These are phyloP conservation scores for Drosophila neotestacea DNA, from an alignment of 2,888 invertebrate species.

Conservation along the genomic window DNA sequence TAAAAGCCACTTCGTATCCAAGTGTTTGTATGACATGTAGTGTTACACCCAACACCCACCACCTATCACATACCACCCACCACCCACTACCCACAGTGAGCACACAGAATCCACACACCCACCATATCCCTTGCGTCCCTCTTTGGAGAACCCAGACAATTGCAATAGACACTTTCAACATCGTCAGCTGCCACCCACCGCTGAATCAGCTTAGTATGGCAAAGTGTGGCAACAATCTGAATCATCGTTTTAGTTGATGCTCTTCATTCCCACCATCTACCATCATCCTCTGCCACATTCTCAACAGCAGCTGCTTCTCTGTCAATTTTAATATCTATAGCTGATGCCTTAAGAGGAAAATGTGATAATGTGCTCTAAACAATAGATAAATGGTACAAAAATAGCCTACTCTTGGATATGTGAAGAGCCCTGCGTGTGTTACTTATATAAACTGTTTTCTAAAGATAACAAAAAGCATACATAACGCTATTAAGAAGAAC, in stretches of 20 bases:
- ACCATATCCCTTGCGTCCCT: neutral
- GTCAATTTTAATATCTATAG: conserved; percentile 63
- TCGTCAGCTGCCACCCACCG: conserved; percentile 17
- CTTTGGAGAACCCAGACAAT: conserved; percentile 29
- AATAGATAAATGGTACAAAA: conserved; percentile 71
- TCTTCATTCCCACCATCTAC: neutral
- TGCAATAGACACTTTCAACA: conserved; percentile 47
- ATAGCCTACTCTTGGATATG: conserved; percentile 59
- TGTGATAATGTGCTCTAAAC: conserved; percentile 78
- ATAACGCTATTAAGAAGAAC: too few species aligned
- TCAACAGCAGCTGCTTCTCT: conserved; percentile 15
- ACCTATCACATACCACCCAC: too few species aligned
- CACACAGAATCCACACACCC: conserved; percentile 6
- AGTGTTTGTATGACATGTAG: conserved; percentile 65
- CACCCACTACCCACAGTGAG: neutral
- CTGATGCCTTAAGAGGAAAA: conserved; percentile 78
- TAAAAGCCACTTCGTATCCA: conserved; percentile 72
- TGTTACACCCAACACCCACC: conserved; percentile 16
- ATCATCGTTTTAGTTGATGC: conserved; percentile 73
- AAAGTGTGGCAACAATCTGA: conserved; percentile 75
- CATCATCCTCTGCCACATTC: conserved; percentile 4
- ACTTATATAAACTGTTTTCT: neutral
- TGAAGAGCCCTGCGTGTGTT: conserved; percentile 35
- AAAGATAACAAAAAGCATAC: neutral
- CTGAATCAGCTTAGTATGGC: conserved; percentile 55